Conservation (phyloP, 2,113 vertebrate species). For the Solea senegalensis region DNA sequence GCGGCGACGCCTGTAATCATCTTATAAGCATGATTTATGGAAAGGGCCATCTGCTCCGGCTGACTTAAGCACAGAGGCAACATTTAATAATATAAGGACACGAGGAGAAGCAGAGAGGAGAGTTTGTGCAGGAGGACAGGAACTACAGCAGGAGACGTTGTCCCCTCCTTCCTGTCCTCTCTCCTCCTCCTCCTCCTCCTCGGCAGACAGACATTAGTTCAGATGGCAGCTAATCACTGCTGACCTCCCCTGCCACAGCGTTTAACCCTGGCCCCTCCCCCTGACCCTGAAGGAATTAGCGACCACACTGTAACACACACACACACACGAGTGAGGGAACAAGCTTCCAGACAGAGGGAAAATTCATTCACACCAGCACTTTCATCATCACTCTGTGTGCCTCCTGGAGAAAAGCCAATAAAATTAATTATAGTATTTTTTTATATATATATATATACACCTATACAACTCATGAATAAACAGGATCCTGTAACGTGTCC, state of each 20-base stretch:
- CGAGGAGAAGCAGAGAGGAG: slow-evolving; percentile 48
- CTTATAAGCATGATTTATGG: slow-evolving; percentile 83
- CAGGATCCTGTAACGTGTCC: not conserved
- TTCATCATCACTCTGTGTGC: not conserved
- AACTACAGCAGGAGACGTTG: not conserved
- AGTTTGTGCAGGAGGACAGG: slow-evolving; percentile 12
- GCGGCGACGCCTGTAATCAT: slow-evolving; percentile 74
- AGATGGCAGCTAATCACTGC: slow-evolving; percentile 74
- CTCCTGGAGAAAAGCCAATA: not conserved
- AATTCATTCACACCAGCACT: not conserved
- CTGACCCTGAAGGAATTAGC: slow-evolving; percentile 70
- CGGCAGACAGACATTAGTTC: slow-evolving; percentile 61
- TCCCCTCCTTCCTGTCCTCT: slow-evolving; percentile 15
- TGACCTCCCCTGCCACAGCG: slow-evolving; percentile 71
- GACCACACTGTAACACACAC: slow-evolving; percentile 58
- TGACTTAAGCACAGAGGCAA: slow-evolving; percentile 79
- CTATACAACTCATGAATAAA: not conserved
- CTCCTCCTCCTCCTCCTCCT: slow-evolving; percentile 31
- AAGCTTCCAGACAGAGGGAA: not conserved
- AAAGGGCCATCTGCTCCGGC: slow-evolving; percentile 83
- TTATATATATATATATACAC: not conserved
- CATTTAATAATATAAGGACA: slow-evolving; percentile 84
- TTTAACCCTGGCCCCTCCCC: slow-evolving; percentile 75
- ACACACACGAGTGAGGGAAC: slow-evolving; percentile 13
- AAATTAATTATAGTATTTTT: not conserved